Base-by-base conservation (phyloP, 2,113 vertebrate species). In the Zosterops lateralis region DNA sequence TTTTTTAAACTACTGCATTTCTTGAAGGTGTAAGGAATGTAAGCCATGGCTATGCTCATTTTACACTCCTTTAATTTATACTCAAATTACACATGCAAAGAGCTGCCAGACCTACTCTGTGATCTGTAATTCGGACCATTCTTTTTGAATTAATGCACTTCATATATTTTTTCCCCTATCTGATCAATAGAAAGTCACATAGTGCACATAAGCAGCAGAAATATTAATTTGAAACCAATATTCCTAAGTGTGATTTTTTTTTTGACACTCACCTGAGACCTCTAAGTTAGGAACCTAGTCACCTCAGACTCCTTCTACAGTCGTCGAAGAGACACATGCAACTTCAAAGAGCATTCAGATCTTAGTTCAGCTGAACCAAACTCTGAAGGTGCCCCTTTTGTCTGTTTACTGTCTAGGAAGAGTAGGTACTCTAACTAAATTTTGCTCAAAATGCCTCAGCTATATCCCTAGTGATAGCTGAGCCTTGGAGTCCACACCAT, bases 331-430 rank as follows among this genome's bases (percentile, higher is more conserved):
- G 74, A 94, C 66, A 91, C 40, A 68, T 62, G 67, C 70, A 91
- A 61, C 89, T 68, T 85, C 57, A 82, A 78, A 89, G 57, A 89
- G 61, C 62, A 78, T 87, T 92, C 73, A 92, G 84, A 65, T 72
- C 78, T 82, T 38, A 96, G 66, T 45, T 95, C 58, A 44, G 66
- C 45, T 82, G 92, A 96, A 94, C 48, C 62, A 89, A 87, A 79
- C n/a, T 82, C 87, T 82, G 80, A 90, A 92, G 32, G 31, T 13
- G 17, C 28, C 32, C 28, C 70, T 87, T 82, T 89, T 57, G 68
- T 91, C 74, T 84, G 21, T 75, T 75, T 89, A 65, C 28, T 82
- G 17, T 28, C 57, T 89, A 78, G 32, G 12, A 87, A 72, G 57
- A 53, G 13, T 51, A 62, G 65, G 17, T 38, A 45, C 56, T 73